Conservation (phyloP, 2,888 invertebrate species). For the Apoda limacodes region DNA sequence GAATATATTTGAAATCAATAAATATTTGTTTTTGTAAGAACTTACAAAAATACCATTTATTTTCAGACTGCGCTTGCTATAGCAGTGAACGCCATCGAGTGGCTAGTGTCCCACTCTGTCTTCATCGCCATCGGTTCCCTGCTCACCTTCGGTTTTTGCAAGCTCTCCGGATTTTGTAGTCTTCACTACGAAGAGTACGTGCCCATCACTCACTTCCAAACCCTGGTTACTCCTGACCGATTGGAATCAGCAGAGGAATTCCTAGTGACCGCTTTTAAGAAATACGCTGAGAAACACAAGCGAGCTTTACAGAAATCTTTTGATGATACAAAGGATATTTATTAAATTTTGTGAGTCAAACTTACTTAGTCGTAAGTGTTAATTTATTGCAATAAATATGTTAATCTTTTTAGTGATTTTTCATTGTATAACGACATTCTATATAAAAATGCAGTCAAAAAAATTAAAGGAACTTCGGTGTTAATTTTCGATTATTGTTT, state of each 20-base stretch:
- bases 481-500: too few relatives aligned
- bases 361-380: too few relatives aligned
- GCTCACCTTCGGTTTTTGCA: conserved; percentile 29
- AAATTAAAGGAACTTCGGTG: too few relatives aligned
- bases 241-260: conserved; percentile 59
- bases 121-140: conserved; percentile 26
- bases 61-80: conserved; percentile 25
- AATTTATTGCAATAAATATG: too few relatives aligned
- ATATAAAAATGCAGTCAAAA: too few relatives aligned
- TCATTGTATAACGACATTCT: too few relatives aligned
- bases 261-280: conserved; percentile 61
- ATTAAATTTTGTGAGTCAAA: background rate
- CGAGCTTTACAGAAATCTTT: too few relatives aligned
- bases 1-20: too few relatives aligned
- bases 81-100: conserved; percentile 25
- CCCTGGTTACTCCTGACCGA: conserved; percentile 60
- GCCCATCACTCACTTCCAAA: conserved; percentile 35
- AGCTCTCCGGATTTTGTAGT: conserved; percentile 28
- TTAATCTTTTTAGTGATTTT: too few relatives aligned
- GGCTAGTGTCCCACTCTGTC: conserved; percentile 27
- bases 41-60: too few relatives aligned
- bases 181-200: conserved; percentile 25
- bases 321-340: too few relatives aligned
- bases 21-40: too few relatives aligned
- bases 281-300: conserved; percentile 36